A percentile compares a stretch with the other conserved stretches of the same genome.
Conservation (phyloP, 2,888 invertebrate species). For the Dichetophora obliterata region DNA sequence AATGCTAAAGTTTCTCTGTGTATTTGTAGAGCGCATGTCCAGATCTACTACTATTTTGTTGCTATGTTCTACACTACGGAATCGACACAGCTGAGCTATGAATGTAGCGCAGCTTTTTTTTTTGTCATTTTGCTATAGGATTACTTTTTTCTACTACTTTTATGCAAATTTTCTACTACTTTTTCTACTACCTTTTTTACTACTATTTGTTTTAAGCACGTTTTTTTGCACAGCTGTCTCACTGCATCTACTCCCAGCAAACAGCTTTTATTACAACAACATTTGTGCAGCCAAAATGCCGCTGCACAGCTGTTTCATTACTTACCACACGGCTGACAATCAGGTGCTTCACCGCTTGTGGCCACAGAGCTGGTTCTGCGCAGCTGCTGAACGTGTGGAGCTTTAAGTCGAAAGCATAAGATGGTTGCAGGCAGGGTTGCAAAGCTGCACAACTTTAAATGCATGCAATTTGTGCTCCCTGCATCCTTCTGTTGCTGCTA, state of each 20-base stretch:
- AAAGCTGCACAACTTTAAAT: constrained; percentile 11
- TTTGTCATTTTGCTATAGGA: not conserved
- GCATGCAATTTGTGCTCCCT: not conserved
- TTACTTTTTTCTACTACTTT: not conserved
- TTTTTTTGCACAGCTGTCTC: constrained; percentile 15
- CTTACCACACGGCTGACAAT: constrained; percentile 33
- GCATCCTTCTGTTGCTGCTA: not conserved
- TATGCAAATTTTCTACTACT: constrained; percentile 1
- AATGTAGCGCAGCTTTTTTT: not conserved
- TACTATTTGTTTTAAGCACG: not conserved
- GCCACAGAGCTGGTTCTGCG: not conserved
- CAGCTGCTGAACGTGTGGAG: not conserved
- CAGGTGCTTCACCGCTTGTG: constrained; percentile 24
- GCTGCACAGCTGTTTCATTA: constrained; percentile 38
- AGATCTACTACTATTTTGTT: constrained; percentile 16
- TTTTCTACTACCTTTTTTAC: not conserved
- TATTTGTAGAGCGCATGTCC: constrained; percentile 16
- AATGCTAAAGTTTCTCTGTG: not conserved
- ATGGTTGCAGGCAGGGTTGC: constrained; percentile 2
- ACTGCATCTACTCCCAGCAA: not conserved
- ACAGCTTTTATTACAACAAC: not conserved
- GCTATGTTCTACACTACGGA: not conserved
- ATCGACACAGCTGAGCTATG: constrained; percentile 21
- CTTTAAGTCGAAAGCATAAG: not conserved
- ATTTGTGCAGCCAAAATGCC: constrained; percentile 5